phyloP scores from a whole-genome alignment of 1,140 invertebrate genomes.

The Linepithema humile region DNA sequence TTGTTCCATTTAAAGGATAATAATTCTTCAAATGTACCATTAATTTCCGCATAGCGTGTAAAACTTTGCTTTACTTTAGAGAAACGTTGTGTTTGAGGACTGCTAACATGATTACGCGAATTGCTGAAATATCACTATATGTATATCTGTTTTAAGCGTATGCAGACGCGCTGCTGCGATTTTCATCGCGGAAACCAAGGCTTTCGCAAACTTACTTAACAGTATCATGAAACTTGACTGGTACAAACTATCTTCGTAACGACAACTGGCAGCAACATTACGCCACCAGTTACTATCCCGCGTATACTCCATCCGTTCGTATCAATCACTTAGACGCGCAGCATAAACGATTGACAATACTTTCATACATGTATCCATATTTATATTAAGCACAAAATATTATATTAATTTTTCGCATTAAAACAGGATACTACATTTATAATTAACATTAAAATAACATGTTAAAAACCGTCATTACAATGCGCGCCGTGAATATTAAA shows the following conservation, averaged over 20 bases:
- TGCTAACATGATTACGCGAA: slow-evolving; percentile 5
- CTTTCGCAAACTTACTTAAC: slow-evolving; percentile 72
- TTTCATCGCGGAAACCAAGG: slow-evolving; percentile 65
- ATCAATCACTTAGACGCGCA: slow-evolving; percentile 62
- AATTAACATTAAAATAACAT: not conserved
- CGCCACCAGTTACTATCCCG: slow-evolving; percentile 49
- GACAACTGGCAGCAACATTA: slow-evolving; percentile 71
- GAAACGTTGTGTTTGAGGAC: too few species aligned
- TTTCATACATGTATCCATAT: not conserved
- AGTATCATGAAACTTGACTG: slow-evolving; percentile 75
- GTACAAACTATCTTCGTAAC: slow-evolving; percentile 71
- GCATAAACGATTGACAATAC: slow-evolving; percentile 18
- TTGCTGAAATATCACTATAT: slow-evolving; percentile 46
- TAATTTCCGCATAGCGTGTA: too few species aligned
- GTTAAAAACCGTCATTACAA: too few species aligned
- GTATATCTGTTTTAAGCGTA: slow-evolving; percentile 60
- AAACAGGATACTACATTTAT: too few species aligned
- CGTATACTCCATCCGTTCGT: slow-evolving; percentile 42
- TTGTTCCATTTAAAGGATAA: too few species aligned
- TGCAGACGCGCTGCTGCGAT: slow-evolving; percentile 56
- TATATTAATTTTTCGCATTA: too few species aligned
- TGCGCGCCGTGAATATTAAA: too few species aligned
- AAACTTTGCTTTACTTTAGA: too few species aligned
- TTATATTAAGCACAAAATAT: not conserved
- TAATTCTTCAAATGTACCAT: too few species aligned